Percentiles rank a stretch among this genome's conserved stretches.
phyloP scores from a whole-genome alignment of 2,888 invertebrate genomes.

The Unio pictorum region DNA sequence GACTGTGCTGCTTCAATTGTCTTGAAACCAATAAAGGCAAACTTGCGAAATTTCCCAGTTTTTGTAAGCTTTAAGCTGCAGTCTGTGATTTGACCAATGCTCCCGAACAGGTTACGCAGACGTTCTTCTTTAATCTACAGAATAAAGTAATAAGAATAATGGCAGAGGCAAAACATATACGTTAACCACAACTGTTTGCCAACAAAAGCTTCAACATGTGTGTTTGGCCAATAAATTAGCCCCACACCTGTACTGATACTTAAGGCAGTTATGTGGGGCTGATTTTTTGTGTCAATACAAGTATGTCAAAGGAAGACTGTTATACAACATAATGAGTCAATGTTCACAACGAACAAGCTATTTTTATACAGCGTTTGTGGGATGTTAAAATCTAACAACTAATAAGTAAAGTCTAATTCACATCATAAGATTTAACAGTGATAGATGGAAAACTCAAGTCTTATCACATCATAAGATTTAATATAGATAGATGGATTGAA shows the following conservation, averaged over 20 bases:
- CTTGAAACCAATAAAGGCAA: slow-evolving; percentile 94
- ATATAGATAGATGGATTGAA: no score
- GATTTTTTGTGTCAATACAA: neutral
- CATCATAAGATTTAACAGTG: no score
- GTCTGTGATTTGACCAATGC: slow-evolving; percentile 91
- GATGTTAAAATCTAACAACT: no score
- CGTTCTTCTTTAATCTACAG: slow-evolving; percentile 85
- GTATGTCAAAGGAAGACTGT: neutral
- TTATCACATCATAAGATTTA: no score
- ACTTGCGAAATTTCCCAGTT: slow-evolving; percentile 92
- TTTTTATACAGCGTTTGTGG: no score
- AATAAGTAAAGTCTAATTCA: no score
- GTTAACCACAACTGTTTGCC: no score
- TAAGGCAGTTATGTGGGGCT: neutral
- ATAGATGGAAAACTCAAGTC: no score
- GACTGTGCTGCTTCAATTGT: slow-evolving; percentile 83
- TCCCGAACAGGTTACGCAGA: slow-evolving; percentile 82
- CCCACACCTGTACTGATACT: neutral
- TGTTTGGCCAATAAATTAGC: no score
- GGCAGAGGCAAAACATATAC: no score
- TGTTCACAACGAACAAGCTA: no score
- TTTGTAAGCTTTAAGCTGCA: slow-evolving; percentile 92
- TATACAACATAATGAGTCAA: neutral
- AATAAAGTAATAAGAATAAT: slow-evolving; percentile 1
- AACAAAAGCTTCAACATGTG: no score